Percentiles rank a stretch among this genome's conserved stretches.
Evolutionary conservation across 1,140 invertebrate species (phyloP).

Genomic region (Bombus confusus): DNA sequence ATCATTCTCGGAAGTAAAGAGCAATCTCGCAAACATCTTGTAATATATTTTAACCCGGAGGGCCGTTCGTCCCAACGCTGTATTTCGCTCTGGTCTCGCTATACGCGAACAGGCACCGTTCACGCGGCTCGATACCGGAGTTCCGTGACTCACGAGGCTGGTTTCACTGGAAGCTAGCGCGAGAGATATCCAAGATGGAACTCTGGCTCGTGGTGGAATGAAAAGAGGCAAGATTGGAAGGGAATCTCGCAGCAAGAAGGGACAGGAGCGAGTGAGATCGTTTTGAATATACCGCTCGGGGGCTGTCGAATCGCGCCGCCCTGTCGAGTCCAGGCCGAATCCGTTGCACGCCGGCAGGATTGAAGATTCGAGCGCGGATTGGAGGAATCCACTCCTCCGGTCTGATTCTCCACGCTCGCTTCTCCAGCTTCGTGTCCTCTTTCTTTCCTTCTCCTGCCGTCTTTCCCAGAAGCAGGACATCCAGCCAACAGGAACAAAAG

Average conservation of each 20-base stretch:
- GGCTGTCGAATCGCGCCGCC: slow-evolving; percentile 33
- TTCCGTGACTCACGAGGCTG: slow-evolving; percentile 30
- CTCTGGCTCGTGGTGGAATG: neutral
- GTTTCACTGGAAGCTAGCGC: neutral
- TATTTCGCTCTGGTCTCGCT: neutral
- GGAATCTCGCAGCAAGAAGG: neutral
- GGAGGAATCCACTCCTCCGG: slow-evolving; percentile 20
- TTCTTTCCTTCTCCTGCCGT: slow-evolving; percentile 35
- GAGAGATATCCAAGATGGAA: slow-evolving; percentile 40
- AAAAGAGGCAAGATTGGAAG: neutral
- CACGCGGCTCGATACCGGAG: neutral
- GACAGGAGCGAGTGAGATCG: neutral
- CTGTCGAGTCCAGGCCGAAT: neutral
- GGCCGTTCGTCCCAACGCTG: slow-evolving; percentile 7
- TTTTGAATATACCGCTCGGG: slow-evolving; percentile 45
- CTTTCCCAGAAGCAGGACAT: slow-evolving; percentile 59
- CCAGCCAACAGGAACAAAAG: slow-evolving; percentile 50
- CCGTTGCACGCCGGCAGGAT: neutral
- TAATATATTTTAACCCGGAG: slow-evolving; percentile 28
- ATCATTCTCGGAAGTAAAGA: slow-evolving; percentile 36
- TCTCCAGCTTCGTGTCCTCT: neutral
- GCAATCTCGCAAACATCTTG: slow-evolving; percentile 21
- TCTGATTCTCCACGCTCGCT: slow-evolving; percentile 22
- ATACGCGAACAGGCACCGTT: no score
- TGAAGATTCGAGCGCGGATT: slow-evolving; percentile 33